These are phyloP conservation scores for Rhinichthys osculus DNA, from an alignment of 2,797 vertebrate genomes.

Conservation along the genomic window DNA sequence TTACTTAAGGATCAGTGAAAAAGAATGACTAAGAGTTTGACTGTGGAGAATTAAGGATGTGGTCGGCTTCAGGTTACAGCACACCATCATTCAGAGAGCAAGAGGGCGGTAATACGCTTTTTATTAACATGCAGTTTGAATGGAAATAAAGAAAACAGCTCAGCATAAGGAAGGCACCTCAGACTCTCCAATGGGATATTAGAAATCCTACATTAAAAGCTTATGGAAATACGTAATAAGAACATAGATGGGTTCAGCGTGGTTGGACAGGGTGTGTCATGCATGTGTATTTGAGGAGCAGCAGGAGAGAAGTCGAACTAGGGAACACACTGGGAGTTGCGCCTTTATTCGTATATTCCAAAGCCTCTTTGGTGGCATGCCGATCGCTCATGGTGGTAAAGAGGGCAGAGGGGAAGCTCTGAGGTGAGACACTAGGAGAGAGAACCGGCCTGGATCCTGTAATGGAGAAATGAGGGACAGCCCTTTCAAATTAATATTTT, in stretches of 20 bases:
- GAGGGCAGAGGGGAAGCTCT: conserved; percentile 24
- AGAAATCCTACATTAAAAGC: conserved; percentile 37
- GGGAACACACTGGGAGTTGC: conserved; percentile 27
- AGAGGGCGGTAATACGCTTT: conserved; percentile 35
- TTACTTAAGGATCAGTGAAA: conserved; percentile 30
- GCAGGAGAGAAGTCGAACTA: conserved; percentile 6
- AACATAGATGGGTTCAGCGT: conserved; percentile 20
- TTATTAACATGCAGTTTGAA: conserved; percentile 44
- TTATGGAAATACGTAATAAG: conserved; percentile 9
- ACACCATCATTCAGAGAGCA: conserved; percentile 31
- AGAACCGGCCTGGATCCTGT: conserved; percentile 27
- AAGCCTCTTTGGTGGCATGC: conserved; percentile 20
- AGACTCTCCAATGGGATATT: conserved; percentile 32
- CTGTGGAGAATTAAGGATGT: conserved; percentile 38
- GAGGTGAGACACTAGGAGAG: conserved; percentile 30
- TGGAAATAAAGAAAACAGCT: conserved; percentile 36
- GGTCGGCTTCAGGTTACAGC: conserved; percentile 34
- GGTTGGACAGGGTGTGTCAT: conserved; percentile 45
- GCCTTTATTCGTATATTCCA: conserved; percentile 27
- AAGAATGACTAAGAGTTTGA: conserved; percentile 21
- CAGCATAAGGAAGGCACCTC: conserved; percentile 5
- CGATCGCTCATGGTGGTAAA: neutral
- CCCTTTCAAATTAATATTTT: conserved; percentile 38
- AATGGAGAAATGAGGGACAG: neutral
- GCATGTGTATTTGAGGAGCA: conserved; percentile 38